These are phyloP conservation scores for Artemia sinica DNA, from an alignment of 2,888 invertebrate genomes.

Conservation along the genomic window DNA sequence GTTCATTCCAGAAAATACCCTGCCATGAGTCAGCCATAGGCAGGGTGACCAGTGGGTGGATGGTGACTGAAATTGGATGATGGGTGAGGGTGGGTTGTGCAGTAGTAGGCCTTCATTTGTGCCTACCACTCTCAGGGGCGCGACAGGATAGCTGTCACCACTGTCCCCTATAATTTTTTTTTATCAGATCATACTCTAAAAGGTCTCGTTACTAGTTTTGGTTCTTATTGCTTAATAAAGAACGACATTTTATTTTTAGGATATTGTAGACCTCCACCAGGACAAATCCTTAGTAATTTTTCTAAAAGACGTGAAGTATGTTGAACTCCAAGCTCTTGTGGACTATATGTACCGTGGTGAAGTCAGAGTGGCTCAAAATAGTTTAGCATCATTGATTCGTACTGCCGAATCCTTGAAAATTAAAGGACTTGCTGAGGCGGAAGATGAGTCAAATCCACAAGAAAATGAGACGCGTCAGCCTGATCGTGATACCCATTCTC, in stretches of 20 bases:
- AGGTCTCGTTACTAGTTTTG: no score
- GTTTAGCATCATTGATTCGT: constrained; percentile 7
- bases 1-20: no score
- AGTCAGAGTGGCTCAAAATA: constrained; percentile 15
- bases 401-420: constrained; percentile 13
- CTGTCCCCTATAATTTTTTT: no score
- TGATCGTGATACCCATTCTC: not conserved
- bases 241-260: constrained; percentile 15
- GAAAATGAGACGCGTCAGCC: not conserved
- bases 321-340: constrained; percentile 20
- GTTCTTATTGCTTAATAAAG: no score
- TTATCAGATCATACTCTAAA: no score
- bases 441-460: constrained; percentile 7
- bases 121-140: no score
- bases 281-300: constrained; percentile 21
- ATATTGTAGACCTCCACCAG: constrained; percentile 19
- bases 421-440: constrained; percentile 13
- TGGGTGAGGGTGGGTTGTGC: no score
- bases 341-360: constrained; percentile 23
- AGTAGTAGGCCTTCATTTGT: no score
- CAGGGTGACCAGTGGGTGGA: no score
- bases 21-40: no score
- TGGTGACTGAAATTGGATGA: no score
- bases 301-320: constrained; percentile 22
- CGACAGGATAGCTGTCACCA: no score